These are phyloP conservation scores for Campopleginae sp. DNA, from an alignment of 2,888 invertebrate species.

Conservation along the genomic window DNA sequence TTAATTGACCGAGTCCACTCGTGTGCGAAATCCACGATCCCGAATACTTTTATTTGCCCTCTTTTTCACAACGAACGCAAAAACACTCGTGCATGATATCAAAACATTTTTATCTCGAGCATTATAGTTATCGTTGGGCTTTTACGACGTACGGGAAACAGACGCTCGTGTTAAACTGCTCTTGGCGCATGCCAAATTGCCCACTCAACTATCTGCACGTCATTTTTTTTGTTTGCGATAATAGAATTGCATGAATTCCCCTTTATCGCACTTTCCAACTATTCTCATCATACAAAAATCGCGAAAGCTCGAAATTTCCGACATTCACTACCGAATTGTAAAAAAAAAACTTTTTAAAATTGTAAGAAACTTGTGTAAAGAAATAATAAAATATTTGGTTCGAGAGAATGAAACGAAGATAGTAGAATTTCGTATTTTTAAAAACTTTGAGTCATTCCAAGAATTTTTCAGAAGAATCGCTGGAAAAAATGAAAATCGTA, in stretches of 20 bases:
- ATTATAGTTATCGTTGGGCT: constrained; percentile 30
- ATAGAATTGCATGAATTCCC: background rate
- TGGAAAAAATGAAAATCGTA: constrained; percentile 30
- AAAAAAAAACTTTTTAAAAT: background rate
- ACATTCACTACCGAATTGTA: background rate
- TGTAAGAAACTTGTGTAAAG: background rate
- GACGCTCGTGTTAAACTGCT: background rate
- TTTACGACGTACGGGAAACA: background rate
- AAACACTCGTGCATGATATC: constrained; percentile 10
- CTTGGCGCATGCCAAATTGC: background rate
- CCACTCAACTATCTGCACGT: background rate
- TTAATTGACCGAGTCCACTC: background rate
- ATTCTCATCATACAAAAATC: background rate
- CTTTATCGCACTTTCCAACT: background rate
- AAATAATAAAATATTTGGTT: background rate
- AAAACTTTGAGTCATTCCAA: background rate
- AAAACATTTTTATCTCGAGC: constrained; percentile 17
- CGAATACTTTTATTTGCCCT: background rate
- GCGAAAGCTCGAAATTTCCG: background rate
- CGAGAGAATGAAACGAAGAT: background rate
- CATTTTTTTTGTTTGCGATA: constrained; percentile 2
- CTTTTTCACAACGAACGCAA: background rate
- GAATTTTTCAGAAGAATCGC: background rate
- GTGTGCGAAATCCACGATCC: background rate
- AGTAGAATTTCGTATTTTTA: background rate